A percentile compares a stretch with the other conserved stretches of the same genome.
phyloP scores from a whole-genome alignment of 2,888 invertebrate genomes.

The Plebejus anna region DNA sequence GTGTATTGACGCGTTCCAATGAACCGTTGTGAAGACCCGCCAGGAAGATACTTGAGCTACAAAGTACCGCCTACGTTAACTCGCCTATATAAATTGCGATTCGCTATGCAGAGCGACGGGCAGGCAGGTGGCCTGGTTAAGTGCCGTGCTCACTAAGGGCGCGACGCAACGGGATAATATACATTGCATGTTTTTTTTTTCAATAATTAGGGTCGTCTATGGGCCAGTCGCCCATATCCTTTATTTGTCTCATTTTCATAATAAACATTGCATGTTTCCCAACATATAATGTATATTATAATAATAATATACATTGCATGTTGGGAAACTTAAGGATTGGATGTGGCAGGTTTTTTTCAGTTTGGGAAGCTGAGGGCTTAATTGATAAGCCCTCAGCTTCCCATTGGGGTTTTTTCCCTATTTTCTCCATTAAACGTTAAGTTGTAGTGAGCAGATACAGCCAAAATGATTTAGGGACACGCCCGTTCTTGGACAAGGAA shows the following conservation, averaged over 20 bases:
- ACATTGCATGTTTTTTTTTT: neutral
- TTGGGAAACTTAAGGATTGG: neutral
- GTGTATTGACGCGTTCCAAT: neutral
- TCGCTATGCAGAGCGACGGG: conserved; percentile 61
- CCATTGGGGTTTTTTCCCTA: too few species aligned
- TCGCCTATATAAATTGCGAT: conserved; percentile 63
- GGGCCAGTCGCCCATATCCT: too few species aligned
- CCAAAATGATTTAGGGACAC: too few species aligned
- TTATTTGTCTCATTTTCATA: too few species aligned
- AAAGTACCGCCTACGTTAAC: conserved; percentile 44
- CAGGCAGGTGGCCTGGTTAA: conserved; percentile 62
- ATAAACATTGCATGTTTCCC: too few species aligned
- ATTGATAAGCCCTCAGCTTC: too few species aligned
- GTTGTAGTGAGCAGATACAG: too few species aligned
- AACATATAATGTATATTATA: too few species aligned
- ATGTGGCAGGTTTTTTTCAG: neutral
- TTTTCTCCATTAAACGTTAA: too few species aligned
- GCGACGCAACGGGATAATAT: neutral
- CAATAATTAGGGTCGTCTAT: too few species aligned
- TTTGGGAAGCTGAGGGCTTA: neutral
- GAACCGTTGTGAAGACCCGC: conserved; percentile 35
- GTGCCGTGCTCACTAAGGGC: conserved; percentile 12
- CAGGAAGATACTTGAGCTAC: conserved; percentile 33
- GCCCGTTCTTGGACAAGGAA: too few species aligned
- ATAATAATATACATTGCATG: neutral